These are phyloP conservation scores for Nesometra sesokonis DNA, from an alignment of 35 echinoderm and acorn worm genomes.

Conservation along the genomic window DNA sequence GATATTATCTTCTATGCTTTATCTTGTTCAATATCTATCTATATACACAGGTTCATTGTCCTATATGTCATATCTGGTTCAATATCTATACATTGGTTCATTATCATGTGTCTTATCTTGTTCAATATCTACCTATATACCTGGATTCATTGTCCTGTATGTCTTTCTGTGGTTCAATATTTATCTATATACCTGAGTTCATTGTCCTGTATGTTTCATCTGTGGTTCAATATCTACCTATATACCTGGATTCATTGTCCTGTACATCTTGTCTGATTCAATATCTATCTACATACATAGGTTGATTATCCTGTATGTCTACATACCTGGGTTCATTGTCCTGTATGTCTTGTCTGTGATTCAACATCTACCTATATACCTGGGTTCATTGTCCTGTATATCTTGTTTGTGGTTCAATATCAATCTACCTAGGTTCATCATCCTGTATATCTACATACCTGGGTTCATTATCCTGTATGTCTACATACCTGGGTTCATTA, in stretches of 20 bases:
- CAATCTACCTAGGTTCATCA: too few relatives aligned
- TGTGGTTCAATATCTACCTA: conserved; percentile 59
- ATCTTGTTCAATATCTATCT: conserved; percentile 71
- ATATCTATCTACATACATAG: background rate
- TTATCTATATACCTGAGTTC: too few relatives aligned
- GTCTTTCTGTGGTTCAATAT: too few relatives aligned
- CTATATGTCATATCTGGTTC: conserved; percentile 84
- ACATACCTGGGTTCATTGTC: conserved; percentile 91
- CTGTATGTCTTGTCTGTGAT: conserved; percentile 75
- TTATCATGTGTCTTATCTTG: too few relatives aligned
- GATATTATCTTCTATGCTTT: too few relatives aligned
- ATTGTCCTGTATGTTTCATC: conserved; percentile 12
- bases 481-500: background rate
- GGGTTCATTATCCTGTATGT: background rate
- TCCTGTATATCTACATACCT: too few relatives aligned
- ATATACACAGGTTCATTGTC: conserved; percentile 86
- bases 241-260: background rate
- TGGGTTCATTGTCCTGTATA: conserved; percentile 85
- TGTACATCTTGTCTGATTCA: conserved; percentile 60
- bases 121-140: conserved; percentile 25
- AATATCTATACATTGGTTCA: too few relatives aligned
- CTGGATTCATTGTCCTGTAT: conserved; percentile 87
- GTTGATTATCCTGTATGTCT: background rate
- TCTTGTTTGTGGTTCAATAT: too few relatives aligned
- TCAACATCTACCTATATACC: conserved; percentile 37